Base-by-base conservation (phyloP, 2,113 vertebrate genomes). In the Ceyx cyanopectus region DNA sequence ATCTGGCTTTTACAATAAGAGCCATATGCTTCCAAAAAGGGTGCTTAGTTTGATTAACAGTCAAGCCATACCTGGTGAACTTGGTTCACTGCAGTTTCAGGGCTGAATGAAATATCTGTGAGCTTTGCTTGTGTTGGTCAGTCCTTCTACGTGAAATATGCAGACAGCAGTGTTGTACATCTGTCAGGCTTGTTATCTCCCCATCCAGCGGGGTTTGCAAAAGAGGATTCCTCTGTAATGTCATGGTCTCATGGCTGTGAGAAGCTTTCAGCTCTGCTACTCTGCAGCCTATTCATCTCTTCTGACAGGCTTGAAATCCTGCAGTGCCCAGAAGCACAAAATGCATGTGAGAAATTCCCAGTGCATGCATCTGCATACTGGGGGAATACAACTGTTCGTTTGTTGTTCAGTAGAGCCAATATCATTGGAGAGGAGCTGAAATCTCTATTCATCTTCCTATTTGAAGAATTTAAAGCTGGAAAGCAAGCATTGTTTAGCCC, bases 191-290 rank as follows among this genome's bases (percentile, higher is more conserved):
- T 16, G 20, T 60, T 86, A 77, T 72, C 67, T 82, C 50, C 60
- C 34, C 53, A 32, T 73, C 60, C 75, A 87, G 70, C 16, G 66
- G 50, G 57, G 78, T 81, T 95, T 91, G 75, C 54, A 56, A 57
- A 92, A 93, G 69, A 89, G 87, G 78, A 93, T 93, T 87, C 68
- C 46, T 91, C 70, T 95, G 54, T 73, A 57, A 9, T 46, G 70
- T 75, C 85, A 85, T 22, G 67, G 60, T 76, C 84, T 83, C 72
- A 34, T 80, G 90, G 40, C 81, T 61, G 74, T 43, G 57, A 67
- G 76, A 45, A 54, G 51, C 69, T 90, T 94, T 90, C 75, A 81
- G 85, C 82, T 90, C 65, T 3, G 1, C 81, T 81, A 19, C 53
- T 72, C 68, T 72, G 54, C 46, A 66, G 63, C 40, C 29, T 46